Evolutionary conservation across 2,113 vertebrate species (phyloP).

Genomic region (Neodon shergylaensis): DNA sequence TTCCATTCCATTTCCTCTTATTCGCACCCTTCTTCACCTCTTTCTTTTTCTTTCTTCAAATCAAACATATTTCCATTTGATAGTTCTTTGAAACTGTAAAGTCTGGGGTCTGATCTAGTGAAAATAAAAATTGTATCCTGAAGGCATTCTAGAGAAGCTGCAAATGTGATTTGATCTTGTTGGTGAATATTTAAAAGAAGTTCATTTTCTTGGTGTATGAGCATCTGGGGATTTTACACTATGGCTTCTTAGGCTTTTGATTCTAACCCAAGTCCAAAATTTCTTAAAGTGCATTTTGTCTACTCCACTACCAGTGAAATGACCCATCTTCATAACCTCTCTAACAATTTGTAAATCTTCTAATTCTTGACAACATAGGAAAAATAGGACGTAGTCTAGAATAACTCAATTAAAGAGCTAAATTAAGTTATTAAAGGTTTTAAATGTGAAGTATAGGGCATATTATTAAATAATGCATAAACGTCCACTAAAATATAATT

Average conservation of each 20-base stretch:
- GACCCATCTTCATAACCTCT: neutral
- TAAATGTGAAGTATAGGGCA: slow-evolving; percentile 15
- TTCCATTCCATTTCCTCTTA: neutral
- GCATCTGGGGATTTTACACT: neutral
- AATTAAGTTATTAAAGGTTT: slow-evolving; percentile 11
- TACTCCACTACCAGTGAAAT: neutral
- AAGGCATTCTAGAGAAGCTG: neutral
- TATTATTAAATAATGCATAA: slow-evolving; percentile 16
- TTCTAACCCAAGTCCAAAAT: slow-evolving; percentile 1
- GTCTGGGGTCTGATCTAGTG: neutral
- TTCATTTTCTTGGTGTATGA: neutral
- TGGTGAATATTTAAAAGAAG: neutral
- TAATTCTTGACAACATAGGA: slow-evolving; percentile 13
- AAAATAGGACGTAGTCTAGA: neutral
- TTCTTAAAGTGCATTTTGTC: neutral
- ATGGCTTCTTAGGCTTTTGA: neutral
- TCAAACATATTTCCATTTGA: neutral
- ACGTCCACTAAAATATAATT: slow-evolving; percentile 39
- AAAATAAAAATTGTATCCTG: neutral
- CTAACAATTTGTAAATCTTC: slow-evolving; percentile 5
- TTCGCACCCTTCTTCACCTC: too few relatives aligned
- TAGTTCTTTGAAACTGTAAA: neutral
- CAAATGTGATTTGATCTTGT: neutral
- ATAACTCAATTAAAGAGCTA: slow-evolving; percentile 8
- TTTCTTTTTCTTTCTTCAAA: neutral